Base-by-base conservation (phyloP, 2,888 invertebrate genomes). In the Ferrisia virgata region DNA sequence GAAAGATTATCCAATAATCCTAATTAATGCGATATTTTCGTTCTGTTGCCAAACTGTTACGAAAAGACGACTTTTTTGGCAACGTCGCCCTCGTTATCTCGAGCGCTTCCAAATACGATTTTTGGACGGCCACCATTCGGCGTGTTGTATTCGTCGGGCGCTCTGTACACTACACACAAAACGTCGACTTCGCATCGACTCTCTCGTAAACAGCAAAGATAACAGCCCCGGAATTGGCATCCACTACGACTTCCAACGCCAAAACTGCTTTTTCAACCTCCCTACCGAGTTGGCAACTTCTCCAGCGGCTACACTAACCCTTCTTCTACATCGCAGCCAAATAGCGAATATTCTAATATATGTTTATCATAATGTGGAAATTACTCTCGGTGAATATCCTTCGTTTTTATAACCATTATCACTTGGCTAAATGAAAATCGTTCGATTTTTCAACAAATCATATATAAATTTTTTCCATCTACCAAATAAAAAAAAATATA, bases 201-300 rank as follows among this genome's bases (percentile, higher is more conserved):
- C 82, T 82, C 40, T 82, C 82, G 72, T 40, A 82, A 82, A 72
- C 39, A 82, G 69, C 82, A 72, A 82, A 82, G 82, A 82, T 82
- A 82, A 82, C 82, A 82, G 82, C 82, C 82, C 82, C 82, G 72
- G 64, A 82, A 82, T 82, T 82, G 82, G 82, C 82, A 82, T 43
- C 72, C 82, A 82, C 72, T 69, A 69, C 82, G 40, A 82, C 82
- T 82, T 69, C 72, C 40, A 72, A 72, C 36, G 82, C 82, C 82
- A 82, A 82, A 82, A 82, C 82, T 82, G 82, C 82, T 82, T 82
- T 82, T 82, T 82, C 82, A 82, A 82, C 82, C 69, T 82, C 82
- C 82, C 82, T 82, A 76, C 72, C 72, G 18, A 82, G 72, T 82
- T 82, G 82, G 82, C 82, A 81, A 82, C 82, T 82, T 82, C 82